Evolutionary conservation across 2,797 vertebrate genomes (phyloP).

Genomic region (Heterohyrax brucei): DNA sequence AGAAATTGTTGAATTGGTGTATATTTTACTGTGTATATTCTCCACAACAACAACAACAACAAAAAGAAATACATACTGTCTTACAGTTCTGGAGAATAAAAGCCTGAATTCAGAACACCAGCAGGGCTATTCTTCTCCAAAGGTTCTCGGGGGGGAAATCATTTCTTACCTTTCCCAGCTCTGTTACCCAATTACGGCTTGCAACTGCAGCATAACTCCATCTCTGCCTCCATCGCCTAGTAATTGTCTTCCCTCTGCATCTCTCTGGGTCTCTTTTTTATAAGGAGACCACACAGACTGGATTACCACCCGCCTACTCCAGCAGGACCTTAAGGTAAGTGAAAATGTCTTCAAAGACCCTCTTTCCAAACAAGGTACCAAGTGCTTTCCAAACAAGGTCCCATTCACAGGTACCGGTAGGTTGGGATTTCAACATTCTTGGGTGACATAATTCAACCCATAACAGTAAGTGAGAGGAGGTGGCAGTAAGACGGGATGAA

Average conservation of each 20-base stretch:
- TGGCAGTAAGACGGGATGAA: not conserved
- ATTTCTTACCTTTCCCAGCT: not conserved
- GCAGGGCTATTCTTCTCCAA: not conserved
- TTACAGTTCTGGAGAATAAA: not conserved
- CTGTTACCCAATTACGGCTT: not conserved
- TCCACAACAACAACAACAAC: not conserved
- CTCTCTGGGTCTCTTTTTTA: not conserved
- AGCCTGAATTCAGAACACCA: not conserved
- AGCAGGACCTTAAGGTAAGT: too few species aligned
- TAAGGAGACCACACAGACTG: not conserved
- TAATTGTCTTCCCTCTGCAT: not conserved
- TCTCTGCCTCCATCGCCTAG: not conserved
- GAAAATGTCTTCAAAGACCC: too few species aligned
- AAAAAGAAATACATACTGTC: not conserved
- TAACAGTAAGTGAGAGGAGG: not conserved
- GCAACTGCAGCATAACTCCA: not conserved
- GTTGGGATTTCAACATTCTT: not conserved
- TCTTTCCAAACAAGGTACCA: not conserved
- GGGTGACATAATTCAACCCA: not conserved
- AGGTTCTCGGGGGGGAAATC: not conserved
- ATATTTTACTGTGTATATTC: not conserved
- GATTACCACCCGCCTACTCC: not conserved
- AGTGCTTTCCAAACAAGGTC: not conserved
- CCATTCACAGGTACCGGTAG: not conserved
- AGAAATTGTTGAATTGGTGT: not conserved